A percentile compares a stretch with the other conserved stretches of the same genome.
These are phyloP conservation scores for Eumaeus atala DNA, from an alignment of 1,140 invertebrate species.

Conservation along the genomic window DNA sequence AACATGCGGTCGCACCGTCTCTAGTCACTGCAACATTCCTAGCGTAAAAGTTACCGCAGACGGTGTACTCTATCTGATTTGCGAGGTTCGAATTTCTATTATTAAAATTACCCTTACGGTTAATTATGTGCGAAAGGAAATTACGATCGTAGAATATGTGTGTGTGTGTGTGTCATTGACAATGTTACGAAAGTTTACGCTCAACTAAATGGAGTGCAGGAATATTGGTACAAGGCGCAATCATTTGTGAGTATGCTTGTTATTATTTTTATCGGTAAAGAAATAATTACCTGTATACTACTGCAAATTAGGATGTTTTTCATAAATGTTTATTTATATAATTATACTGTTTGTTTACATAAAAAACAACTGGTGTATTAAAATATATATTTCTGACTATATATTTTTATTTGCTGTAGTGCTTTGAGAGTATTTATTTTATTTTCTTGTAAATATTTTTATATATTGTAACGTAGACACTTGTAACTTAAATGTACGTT, in stretches of 20 bases:
- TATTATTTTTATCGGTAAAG: conserved; percentile 24
- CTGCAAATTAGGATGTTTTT: no score
- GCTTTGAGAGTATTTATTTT: no score
- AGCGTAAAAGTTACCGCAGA: conserved; percentile 71
- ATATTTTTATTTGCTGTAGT: no score
- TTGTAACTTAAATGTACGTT: no score
- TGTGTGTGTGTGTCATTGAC: conserved; percentile 43
- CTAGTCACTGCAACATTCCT: conserved; percentile 70
- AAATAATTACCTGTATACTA: conserved; percentile 13
- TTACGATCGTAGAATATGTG: conserved; percentile 36
- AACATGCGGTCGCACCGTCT: conserved; percentile 34
- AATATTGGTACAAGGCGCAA: conserved; percentile 43
- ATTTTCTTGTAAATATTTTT: no score
- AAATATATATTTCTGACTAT: no score
- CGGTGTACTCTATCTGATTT: conserved; percentile 73
- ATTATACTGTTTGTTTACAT: no score
- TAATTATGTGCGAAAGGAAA: conserved; percentile 49
- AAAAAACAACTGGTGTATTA: no score
- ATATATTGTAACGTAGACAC: no score
- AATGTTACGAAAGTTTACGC: conserved; percentile 37
- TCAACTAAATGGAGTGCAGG: conserved; percentile 38
- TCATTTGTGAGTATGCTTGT: conserved; percentile 47
- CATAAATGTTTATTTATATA: no score
- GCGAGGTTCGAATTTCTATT: conserved; percentile 45
- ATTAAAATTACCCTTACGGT: conserved; percentile 41